Evolutionary conservation across 2,888 invertebrate genomes (phyloP).

Genomic region (Colletes collaris): DNA sequence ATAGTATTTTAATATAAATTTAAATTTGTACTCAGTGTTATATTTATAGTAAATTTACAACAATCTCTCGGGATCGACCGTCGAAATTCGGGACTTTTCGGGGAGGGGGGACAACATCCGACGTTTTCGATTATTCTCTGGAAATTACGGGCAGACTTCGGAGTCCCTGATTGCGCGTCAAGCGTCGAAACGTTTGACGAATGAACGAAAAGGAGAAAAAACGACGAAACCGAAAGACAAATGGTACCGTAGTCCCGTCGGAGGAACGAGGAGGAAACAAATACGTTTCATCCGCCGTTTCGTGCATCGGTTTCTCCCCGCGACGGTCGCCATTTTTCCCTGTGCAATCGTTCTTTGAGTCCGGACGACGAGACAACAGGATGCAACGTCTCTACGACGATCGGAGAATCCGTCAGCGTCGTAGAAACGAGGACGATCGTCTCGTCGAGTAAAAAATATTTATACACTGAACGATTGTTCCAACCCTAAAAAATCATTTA

Average conservation of each 20-base stretch:
- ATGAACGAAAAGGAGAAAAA: constrained; percentile 4
- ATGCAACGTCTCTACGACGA: not conserved
- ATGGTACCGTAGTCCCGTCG: not conserved
- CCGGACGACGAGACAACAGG: not conserved
- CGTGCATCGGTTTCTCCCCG: constrained; percentile 7
- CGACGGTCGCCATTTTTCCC: not conserved
- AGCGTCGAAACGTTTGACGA: constrained; percentile 17
- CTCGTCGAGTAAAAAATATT: too few relatives aligned
- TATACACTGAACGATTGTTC: not conserved
- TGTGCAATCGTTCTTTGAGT: constrained; percentile 4
- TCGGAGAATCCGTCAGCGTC: too few relatives aligned
- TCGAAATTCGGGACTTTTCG: too few relatives aligned
- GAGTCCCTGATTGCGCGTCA: too few relatives aligned
- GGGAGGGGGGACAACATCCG: too few relatives aligned
- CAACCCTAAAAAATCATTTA: not conserved
- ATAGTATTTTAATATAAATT: too few relatives aligned
- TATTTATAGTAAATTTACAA: too few relatives aligned
- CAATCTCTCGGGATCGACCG: too few relatives aligned
- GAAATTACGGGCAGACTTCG: too few relatives aligned
- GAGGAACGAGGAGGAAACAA: not conserved
- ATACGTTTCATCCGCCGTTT: not conserved
- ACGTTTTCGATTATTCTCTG: too few relatives aligned
- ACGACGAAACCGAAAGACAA: not conserved
- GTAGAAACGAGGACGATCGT: too few relatives aligned
- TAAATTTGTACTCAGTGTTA: too few relatives aligned